A percentile compares a stretch with the other conserved stretches of the same genome.
phyloP scores from a whole-genome alignment of 2,797 vertebrate genomes.

The Thalassophryne amazonica region DNA sequence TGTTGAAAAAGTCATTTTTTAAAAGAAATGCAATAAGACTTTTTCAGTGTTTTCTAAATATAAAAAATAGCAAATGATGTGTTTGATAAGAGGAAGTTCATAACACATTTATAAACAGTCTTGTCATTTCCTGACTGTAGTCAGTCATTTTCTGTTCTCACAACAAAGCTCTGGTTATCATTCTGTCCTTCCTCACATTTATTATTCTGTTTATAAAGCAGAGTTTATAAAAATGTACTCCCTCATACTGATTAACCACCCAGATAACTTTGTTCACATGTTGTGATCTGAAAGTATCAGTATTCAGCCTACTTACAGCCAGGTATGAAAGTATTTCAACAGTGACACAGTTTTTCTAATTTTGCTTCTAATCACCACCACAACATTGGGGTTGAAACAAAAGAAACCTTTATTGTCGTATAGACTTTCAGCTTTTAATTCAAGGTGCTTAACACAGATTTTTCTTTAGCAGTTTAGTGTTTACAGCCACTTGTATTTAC shows the following conservation, averaged over 20 bases:
- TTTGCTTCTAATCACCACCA: too few relatives aligned
- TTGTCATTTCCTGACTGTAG: slow-evolving; percentile 9
- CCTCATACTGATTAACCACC: slow-evolving; percentile 40
- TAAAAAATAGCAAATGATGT: not conserved
- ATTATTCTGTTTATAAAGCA: slow-evolving; percentile 46
- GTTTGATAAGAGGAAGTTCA: slow-evolving; percentile 2
- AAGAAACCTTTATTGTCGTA: too few relatives aligned
- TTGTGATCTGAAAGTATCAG: slow-evolving; percentile 14
- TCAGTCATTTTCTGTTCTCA: slow-evolving; percentile 12
- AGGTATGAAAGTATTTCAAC: too few relatives aligned
- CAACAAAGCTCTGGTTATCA: slow-evolving; percentile 26
- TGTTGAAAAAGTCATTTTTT: too few relatives aligned
- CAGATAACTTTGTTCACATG: slow-evolving; percentile 35
- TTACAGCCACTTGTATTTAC: too few relatives aligned
- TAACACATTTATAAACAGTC: not conserved
- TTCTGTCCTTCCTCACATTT: slow-evolving; percentile 37
- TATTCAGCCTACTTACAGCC: not conserved
- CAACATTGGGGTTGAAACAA: too few relatives aligned
- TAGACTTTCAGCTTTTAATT: too few relatives aligned
- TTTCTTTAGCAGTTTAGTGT: too few relatives aligned
- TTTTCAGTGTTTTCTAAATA: not conserved
- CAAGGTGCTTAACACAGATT: too few relatives aligned
- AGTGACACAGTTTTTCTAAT: too few relatives aligned
- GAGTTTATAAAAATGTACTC: slow-evolving; percentile 51
- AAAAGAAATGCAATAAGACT: not conserved